phyloP scores from a whole-genome alignment of 2,888 invertebrate species.

The Lepidocyrtoides sp. region DNA sequence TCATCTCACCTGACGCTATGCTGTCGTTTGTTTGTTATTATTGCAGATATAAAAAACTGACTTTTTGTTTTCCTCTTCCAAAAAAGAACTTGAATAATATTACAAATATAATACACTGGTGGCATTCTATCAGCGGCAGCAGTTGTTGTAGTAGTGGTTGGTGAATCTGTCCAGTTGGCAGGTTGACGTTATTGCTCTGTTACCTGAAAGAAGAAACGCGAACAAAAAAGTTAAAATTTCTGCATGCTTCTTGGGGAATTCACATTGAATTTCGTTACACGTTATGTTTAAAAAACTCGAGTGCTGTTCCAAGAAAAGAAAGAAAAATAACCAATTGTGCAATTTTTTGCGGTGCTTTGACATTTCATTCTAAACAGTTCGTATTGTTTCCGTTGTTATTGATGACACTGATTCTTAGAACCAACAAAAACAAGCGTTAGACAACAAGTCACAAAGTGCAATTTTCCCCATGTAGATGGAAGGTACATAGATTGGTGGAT shows the following conservation, averaged over 20 bases:
- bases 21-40: conserved; percentile 38
- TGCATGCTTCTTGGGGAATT: conserved; percentile 12
- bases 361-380: conserved; percentile 30
- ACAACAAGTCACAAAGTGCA: conserved; percentile 32
- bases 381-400: conserved; percentile 25
- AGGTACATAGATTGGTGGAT: not conserved
- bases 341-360: conserved; percentile 61
- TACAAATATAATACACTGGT: conserved; percentile 39
- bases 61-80: not conserved
- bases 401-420: not conserved
- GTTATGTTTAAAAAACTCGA: not conserved
- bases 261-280: not conserved
- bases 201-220: not conserved
- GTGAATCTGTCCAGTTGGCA: conserved; percentile 45
- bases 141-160: too few species aligned
- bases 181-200: conserved; percentile 61
- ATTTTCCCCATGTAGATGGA: not conserved
- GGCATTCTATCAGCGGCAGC: conserved; percentile 17
- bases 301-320: not conserved
- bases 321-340: not conserved
- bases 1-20: conserved; percentile 42
- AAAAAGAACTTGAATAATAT: conserved; percentile 37
- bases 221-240: not conserved
- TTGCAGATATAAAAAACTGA: conserved; percentile 9
- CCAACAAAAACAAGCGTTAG: not conserved